phyloP scores from a whole-genome alignment of 2,113 vertebrate genomes.

The Daphoenositta chrysoptera region DNA sequence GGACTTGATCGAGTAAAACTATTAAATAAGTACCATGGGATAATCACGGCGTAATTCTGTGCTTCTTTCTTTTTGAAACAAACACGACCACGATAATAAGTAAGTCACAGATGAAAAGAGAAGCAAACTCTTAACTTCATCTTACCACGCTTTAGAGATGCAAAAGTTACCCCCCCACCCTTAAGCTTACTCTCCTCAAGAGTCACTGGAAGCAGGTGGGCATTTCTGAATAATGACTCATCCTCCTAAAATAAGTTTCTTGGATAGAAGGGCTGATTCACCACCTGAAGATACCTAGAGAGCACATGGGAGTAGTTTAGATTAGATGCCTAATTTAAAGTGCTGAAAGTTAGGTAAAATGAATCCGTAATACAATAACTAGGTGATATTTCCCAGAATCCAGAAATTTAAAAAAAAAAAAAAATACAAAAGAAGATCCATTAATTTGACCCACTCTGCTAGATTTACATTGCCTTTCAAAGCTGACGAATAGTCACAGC shows the following conservation, averaged over 20 bases:
- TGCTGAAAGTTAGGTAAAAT: not conserved
- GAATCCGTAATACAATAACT: not conserved
- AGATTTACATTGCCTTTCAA: not conserved
- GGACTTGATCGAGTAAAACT: not conserved
- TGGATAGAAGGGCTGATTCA: slow-evolving; percentile 38
- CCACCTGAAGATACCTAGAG: not conserved
- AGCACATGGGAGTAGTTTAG: not conserved
- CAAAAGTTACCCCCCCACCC: not conserved
- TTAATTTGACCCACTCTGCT: not conserved
- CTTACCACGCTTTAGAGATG: not conserved
- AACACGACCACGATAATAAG: not conserved
- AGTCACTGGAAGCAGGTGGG: not conserved
- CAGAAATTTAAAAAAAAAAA: not conserved
- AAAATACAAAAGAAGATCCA: not conserved
- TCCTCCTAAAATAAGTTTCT: slow-evolving; percentile 1
- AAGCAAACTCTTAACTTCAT: not conserved
- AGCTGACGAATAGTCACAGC: not conserved
- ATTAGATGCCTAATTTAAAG: not conserved
- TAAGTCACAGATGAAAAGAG: not conserved
- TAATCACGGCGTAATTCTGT: not conserved
- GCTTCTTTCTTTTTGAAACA: not conserved
- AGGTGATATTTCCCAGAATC: not conserved
- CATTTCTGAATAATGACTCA: not conserved
- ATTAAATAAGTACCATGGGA: not conserved
- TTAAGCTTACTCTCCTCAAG: not conserved